phyloP scores from a whole-genome alignment of 2,113 vertebrate species.

The Catharus fuscescens region DNA sequence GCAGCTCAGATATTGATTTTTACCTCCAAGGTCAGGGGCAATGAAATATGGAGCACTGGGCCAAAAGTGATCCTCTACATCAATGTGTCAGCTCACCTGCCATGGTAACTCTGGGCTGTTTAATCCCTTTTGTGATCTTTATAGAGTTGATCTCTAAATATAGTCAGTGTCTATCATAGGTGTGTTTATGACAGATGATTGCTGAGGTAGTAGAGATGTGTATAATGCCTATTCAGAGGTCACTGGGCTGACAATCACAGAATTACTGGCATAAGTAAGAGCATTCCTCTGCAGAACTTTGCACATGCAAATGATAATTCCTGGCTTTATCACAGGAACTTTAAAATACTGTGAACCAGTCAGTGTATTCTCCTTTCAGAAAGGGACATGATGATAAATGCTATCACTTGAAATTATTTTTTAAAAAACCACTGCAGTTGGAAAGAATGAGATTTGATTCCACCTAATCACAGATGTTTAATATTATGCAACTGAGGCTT shows the following conservation, averaged over 20 bases:
- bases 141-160: not conserved
- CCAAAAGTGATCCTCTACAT: not conserved
- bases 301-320: slow-evolving; percentile 13
- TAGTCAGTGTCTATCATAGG: not conserved
- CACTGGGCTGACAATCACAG: not conserved
- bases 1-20: not conserved
- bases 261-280: not conserved
- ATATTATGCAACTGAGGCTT: not conserved
- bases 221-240: not conserved
- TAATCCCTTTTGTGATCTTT: not conserved
- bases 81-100: not conserved
- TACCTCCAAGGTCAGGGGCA: not conserved
- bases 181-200: not conserved
- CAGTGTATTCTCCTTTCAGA: not conserved
- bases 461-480: not conserved
- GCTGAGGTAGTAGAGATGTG: not conserved
- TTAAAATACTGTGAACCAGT: not conserved
- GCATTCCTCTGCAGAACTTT: not conserved
- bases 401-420: not conserved
- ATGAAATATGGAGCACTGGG: not conserved
- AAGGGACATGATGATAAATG: slow-evolving; percentile 30
- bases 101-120: not conserved
- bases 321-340: not conserved
- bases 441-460: slow-evolving; percentile 40
- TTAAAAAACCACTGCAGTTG: not conserved